Conservation (phyloP, 2,113 vertebrate species). For the Rhombomys opimus region DNA sequence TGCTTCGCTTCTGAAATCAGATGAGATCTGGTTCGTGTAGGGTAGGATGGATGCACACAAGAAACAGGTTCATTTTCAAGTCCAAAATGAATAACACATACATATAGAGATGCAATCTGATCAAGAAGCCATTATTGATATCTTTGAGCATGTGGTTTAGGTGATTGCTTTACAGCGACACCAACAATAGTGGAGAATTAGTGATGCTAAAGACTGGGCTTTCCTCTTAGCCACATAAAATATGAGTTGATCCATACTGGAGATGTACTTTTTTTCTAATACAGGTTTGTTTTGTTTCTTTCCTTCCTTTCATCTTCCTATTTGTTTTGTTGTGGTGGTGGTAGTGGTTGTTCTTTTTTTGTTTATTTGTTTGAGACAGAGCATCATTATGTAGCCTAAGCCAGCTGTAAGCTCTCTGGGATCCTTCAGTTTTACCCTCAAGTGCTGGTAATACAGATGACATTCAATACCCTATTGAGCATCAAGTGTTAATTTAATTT, state of each 20-base stretch:
- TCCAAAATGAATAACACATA: conserved; percentile 20
- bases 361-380: neutral
- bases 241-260: neutral
- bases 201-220: conserved; percentile 1
- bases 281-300: neutral
- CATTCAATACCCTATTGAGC: too few relatives aligned
- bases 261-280: neutral
- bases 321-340: neutral
- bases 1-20: neutral
- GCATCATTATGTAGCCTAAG: neutral
- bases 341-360: neutral
- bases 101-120: conserved; percentile 13
- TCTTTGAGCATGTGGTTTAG: neutral
- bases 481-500: neutral
- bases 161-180: neutral
- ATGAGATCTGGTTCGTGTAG: neutral
- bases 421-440: neutral
- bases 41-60: neutral
- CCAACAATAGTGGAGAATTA: neutral
- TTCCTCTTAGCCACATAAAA: neutral
- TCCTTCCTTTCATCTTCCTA: neutral
- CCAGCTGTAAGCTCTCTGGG: neutral
- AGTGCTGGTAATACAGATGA: neutral
- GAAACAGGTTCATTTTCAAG: neutral
- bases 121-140: neutral